Evolutionary conservation across 2,113 vertebrate species (phyloP), one percentile per base, ranked within the genome.

Genomic region (Stomatorhinus ivindoensis): DNA sequence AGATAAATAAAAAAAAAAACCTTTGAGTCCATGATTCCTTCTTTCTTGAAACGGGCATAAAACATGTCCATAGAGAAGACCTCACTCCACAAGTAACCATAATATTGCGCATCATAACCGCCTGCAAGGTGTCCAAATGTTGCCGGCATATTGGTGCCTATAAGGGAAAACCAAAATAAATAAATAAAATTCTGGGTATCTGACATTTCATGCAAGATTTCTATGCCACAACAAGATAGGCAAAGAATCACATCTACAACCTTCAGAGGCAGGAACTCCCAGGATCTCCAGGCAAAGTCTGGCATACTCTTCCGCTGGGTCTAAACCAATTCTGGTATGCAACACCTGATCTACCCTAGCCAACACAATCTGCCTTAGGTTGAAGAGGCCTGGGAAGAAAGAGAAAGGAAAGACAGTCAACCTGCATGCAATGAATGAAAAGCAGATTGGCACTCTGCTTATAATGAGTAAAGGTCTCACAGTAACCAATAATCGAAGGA

Each of bases 1-100:
- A 27, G 8, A 97, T 97, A n/a, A 61, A 58, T 24, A 24, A 58
- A 58, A n/a, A 3, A n/a, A n/a, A 61, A n/a, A 65, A 97, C 97
- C 97, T 97, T 96, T 10, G 94, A 91, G 88, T 94, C 97, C 93
- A 97, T 97, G 92, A 98, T 93, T 0, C 97, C 97, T 91, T 97
- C 97, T 89, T 95, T 95, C 92, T 97, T 98, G 95, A 99, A 99
- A 90, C 98, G 98, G 0, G 97, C 96, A 91, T 96, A 97, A 95
- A 98, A 99, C 98, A 99, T 99, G 92, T 99, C 98, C 97, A 97
- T 99, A 89, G 98, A 99, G 90, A 96, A 99, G 7, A 99, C 98
- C 90, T 99, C 98, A 1, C 98, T 99, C 98, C 98, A 99, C 86
- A 99, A 95, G 95, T 99, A 99, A 88, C 98, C 98, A 0, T 99